phyloP scores from a whole-genome alignment of 2,113 vertebrate genomes.

The Dolichallabes microphthalmus region DNA sequence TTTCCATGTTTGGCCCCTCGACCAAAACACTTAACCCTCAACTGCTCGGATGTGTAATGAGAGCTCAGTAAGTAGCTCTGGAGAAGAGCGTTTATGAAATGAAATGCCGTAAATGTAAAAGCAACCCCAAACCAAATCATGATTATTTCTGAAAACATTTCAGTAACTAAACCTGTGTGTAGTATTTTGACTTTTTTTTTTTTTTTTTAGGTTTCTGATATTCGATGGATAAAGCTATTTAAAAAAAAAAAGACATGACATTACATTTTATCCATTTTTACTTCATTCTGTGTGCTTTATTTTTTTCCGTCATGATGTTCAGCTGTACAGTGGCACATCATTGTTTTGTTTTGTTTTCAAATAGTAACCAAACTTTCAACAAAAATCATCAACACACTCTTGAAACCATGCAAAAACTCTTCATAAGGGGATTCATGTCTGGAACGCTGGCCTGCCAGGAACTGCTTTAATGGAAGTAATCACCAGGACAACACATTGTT shows the following conservation, averaged over 20 bases:
- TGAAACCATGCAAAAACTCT: too few species aligned
- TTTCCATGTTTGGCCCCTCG: too few species aligned
- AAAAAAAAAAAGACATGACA: not conserved
- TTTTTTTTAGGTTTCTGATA: not conserved
- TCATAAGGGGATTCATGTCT: too few species aligned
- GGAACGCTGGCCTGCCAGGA: too few species aligned
- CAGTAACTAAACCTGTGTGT: not conserved
- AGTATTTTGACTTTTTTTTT: not conserved
- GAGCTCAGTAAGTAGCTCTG: too few species aligned
- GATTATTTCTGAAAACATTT: not conserved
- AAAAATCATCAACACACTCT: too few species aligned
- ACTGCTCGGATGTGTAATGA: too few species aligned
- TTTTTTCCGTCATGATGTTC: not conserved
- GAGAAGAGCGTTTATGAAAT: too few species aligned
- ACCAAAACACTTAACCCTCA: too few species aligned
- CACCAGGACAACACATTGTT: too few species aligned
- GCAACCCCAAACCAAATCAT: not conserved
- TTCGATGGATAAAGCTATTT: not conserved
- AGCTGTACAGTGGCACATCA: not conserved
- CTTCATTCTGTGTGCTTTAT: not conserved
- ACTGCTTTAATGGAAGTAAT: too few species aligned
- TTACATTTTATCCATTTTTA: not conserved
- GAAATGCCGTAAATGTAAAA: not conserved
- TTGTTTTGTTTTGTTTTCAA: not conserved
- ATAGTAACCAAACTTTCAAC: not conserved